Evolutionary conservation across 2,797 vertebrate genomes (phyloP).

Genomic region (Cossypha dichroa): DNA sequence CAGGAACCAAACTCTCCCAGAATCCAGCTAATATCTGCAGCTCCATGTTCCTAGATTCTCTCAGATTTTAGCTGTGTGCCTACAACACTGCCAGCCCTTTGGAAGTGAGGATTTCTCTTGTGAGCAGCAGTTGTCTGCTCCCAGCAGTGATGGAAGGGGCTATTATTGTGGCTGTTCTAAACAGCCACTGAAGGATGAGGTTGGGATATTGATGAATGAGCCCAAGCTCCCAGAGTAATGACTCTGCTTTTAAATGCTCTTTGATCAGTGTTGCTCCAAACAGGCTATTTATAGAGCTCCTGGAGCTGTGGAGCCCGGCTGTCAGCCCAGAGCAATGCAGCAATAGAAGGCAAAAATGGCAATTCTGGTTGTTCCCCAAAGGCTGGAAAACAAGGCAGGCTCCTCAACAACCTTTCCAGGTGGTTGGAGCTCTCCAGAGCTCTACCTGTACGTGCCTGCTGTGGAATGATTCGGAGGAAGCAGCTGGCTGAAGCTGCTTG

Average conservation of each 20-base stretch:
- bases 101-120: not conserved
- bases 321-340: not conserved
- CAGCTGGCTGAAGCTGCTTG: not conserved
- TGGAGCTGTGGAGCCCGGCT: not conserved
- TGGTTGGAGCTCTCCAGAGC: not conserved
- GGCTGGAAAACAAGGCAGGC: not conserved
- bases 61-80: not conserved
- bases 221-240: not conserved
- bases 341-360: not conserved
- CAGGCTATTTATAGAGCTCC: not conserved
- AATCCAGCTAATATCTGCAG: not conserved
- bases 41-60: not conserved
- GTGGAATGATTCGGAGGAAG: not conserved
- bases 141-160: not conserved
- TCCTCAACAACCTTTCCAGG: not conserved
- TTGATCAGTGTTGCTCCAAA: not conserved
- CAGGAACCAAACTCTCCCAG: not conserved
- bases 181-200: not conserved
- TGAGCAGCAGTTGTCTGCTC: not conserved
- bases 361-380: not conserved
- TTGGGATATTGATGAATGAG: conserved; percentile 8
- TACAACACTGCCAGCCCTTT: not conserved
- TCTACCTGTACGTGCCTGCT: not conserved
- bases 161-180: not conserved
- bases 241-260: conserved; percentile 23